A percentile compares a stretch with the other conserved stretches of the same genome.
Conservation (phyloP, 2,888 invertebrate genomes). For the Drosophila pseudotalamancana region DNA sequence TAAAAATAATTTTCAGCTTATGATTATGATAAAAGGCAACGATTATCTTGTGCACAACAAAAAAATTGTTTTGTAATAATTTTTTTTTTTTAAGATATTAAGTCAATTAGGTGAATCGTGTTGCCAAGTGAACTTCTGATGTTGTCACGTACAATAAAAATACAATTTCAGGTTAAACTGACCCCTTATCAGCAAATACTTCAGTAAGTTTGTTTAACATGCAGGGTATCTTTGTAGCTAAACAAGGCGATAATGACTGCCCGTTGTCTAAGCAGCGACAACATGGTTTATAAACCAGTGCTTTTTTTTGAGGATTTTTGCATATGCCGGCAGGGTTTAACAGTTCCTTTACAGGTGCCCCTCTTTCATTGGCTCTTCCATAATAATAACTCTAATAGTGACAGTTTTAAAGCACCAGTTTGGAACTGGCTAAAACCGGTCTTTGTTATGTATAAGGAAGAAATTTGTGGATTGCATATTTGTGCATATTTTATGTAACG, state of each 20-base stretch:
- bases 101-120: too few species aligned
- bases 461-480: neutral
- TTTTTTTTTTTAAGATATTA: too few species aligned
- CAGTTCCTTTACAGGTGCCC: neutral
- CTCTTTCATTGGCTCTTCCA: neutral
- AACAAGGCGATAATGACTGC: conserved; percentile 21
- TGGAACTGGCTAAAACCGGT: conserved; percentile 19
- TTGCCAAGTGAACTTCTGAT: too few species aligned
- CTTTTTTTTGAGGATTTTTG: conserved; percentile 7
- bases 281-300: neutral
- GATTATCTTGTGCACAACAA: too few species aligned
- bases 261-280: neutral
- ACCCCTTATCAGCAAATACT: neutral
- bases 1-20: too few species aligned
- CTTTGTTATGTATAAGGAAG: conserved; percentile 33
- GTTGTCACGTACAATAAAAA: neutral
- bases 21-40: too few species aligned
- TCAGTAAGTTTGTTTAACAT: neutral
- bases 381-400: too few species aligned
- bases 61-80: too few species aligned
- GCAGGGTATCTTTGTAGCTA: conserved; percentile 2
- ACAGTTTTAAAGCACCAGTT: neutral
- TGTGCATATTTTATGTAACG: neutral
- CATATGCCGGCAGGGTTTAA: neutral
- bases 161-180: neutral